A percentile compares a stretch with the other conserved stretches of the same genome.
phyloP scores from a whole-genome alignment of 1,140 invertebrate genomes.

The Drosophila ambigua region DNA sequence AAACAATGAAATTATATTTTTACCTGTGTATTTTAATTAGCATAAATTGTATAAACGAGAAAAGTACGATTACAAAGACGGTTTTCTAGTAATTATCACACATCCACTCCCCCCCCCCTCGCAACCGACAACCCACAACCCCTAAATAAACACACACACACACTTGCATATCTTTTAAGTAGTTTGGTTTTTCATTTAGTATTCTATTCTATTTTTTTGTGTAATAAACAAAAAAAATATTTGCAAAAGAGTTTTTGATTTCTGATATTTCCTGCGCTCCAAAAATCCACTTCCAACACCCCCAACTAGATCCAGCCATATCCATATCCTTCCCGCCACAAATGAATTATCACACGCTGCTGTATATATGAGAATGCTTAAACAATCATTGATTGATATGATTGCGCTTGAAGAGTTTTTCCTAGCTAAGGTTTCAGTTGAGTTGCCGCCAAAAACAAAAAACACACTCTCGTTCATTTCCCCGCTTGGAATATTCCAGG shows the following conservation, averaged over 20 bases:
- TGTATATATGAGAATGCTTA: slow-evolving; percentile 67
- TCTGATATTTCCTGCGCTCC: slow-evolving; percentile 42
- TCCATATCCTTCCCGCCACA: slow-evolving; percentile 36
- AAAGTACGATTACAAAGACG: slow-evolving; percentile 75
- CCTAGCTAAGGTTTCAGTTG: slow-evolving; percentile 79
- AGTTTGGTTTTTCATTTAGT: slow-evolving; percentile 78
- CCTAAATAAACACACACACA: slow-evolving; percentile 31
- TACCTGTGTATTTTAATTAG: slow-evolving; percentile 82
- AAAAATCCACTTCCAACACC: background rate
- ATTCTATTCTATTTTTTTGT: slow-evolving; percentile 68
- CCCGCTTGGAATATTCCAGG: slow-evolving; percentile 1
- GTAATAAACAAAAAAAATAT: slow-evolving; percentile 69
- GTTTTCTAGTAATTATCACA: slow-evolving; percentile 75
- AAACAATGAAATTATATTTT: slow-evolving; percentile 81
- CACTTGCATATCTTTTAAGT: slow-evolving; percentile 67
- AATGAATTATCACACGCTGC: slow-evolving; percentile 36
- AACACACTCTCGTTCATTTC: slow-evolving; percentile 34
- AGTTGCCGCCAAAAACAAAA: slow-evolving; percentile 10
- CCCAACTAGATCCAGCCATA: slow-evolving; percentile 19
- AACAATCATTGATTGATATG: slow-evolving; percentile 58
- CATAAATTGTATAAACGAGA: slow-evolving; percentile 74
- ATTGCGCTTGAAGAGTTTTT: slow-evolving; percentile 54
- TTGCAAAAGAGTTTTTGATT: slow-evolving; percentile 53
- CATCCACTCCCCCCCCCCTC: slow-evolving; percentile 28
- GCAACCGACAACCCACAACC: background rate